Conservation (phyloP, 2,888 invertebrate species). For the Itoplectis maculator region DNA sequence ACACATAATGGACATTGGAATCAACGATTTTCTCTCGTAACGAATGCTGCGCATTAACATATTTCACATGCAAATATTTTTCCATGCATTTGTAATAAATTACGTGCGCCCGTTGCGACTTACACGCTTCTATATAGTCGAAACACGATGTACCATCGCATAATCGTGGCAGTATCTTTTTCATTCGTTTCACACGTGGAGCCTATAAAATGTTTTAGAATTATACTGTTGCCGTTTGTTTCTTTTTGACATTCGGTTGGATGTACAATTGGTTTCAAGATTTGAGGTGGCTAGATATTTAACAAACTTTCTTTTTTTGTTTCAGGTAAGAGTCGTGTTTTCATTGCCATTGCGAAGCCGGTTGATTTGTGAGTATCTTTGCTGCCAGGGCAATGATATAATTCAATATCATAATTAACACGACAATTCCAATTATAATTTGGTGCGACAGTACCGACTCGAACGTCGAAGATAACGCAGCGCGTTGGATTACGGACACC, state of each 20-base stretch:
- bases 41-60: slow-evolving; percentile 33
- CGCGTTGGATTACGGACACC: slow-evolving; percentile 25
- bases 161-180: slow-evolving; percentile 18
- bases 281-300: not conserved
- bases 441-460: no score
- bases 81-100: slow-evolving; percentile 39
- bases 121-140: no score
- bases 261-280: not conserved
- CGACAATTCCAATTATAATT: no score
- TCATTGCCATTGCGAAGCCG: no score
- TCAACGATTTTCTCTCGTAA: slow-evolving; percentile 28
- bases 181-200: slow-evolving; percentile 1
- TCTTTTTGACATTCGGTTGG: not conserved
- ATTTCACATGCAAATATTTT: slow-evolving; percentile 33
- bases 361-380: slow-evolving; percentile 1
- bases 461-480: not conserved
- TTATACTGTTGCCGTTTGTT: not conserved
- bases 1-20: slow-evolving; percentile 15
- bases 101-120: not conserved
- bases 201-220: not conserved
- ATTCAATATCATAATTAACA: no score
- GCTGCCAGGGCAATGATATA: no score
- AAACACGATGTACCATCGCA: no score
- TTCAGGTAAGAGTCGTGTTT: slow-evolving; percentile 48
- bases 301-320: slow-evolving; percentile 26